Evolutionary conservation across 2,888 invertebrate genomes (phyloP), one percentile per base, ranked within the genome.

Genomic region (Mimas tiliae): DNA sequence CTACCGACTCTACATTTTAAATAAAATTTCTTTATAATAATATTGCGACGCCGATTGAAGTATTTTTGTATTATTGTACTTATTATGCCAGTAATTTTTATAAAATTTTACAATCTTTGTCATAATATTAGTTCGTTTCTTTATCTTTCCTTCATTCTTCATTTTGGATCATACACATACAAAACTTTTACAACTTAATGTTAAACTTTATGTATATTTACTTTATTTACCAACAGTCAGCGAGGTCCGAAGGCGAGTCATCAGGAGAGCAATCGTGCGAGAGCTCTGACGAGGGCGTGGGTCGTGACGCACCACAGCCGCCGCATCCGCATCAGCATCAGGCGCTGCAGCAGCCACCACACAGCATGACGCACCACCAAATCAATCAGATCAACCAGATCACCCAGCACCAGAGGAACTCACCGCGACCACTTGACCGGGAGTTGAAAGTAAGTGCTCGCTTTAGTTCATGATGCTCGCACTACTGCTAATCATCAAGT

Each of bases 181-280:
- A 7, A 19, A 27, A 27, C 4, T 27, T 27, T 4, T 4, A 4
- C 27, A 38, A 38, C 1, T 38, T 1, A 38, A 38, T 38, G 9
- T 7, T 38, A 9, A 38, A 38, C 9, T 6, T 38, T 7, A 7
- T 6, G 7, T 9, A n/a, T n/a, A n/a, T n/a, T n/a, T n/a, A n/a
- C n/a, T n/a, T n/a, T n/a, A 38, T 38, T 71, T 79, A 73, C 79
- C 74, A 75, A 11, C 85, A 93, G 93, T 92, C 93, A 67, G 90
- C 90, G 67, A 87, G 92, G 69, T 93, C 91, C 42, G 93, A 93
- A 83, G 93, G 90, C 67, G 93, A 92, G 69, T 90, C 93, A 33
- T 92, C 93, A 12, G 93, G 90, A 9, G 93, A 93, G 66, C 93
- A 93, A 71, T 93, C 93, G 7, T 91, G 92, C 73, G 93, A 93